phyloP scores from a whole-genome alignment of 2,797 vertebrate genomes.

The Macropodus opercularis region DNA sequence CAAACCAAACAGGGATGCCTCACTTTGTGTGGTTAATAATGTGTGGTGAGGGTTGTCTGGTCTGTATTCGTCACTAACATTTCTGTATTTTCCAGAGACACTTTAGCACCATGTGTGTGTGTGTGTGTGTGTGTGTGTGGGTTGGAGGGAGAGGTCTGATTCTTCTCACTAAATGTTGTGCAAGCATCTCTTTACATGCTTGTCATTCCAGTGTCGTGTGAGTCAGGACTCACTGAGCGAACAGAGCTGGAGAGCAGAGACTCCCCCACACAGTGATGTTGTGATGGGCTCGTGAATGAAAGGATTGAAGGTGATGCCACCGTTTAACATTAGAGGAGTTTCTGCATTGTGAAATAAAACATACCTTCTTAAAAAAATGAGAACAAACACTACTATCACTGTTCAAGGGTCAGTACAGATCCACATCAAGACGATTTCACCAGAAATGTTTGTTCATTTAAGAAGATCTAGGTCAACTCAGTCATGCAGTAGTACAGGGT shows the following conservation, averaged over 20 bases:
- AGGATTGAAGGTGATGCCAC: conserved; percentile 18
- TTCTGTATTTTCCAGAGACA: conserved; percentile 1
- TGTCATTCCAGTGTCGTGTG: conserved; percentile 63
- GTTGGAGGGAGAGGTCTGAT: conserved; percentile 36
- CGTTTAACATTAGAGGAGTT: conserved; percentile 22
- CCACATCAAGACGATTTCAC: no score
- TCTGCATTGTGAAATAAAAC: no score
- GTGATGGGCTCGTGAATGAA: conserved; percentile 20
- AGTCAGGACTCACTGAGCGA: conserved; percentile 48
- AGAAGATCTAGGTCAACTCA: no score
- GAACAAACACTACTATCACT: no score
- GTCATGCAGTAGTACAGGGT: no score
- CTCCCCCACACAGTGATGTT: conserved; percentile 53
- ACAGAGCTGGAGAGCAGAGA: conserved; percentile 39
- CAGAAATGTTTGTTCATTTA: no score
- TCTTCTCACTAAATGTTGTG: conserved; percentile 62
- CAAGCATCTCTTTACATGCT: conserved; percentile 56
- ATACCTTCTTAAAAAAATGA: no score
- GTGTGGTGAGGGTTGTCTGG: conserved; percentile 15
- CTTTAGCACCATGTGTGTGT: conserved; percentile 16
- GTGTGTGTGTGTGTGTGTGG: conserved; percentile 2
- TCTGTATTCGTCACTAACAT: conserved; percentile 23
- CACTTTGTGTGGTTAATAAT: conserved; percentile 18
- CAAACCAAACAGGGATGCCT: conserved; percentile 22
- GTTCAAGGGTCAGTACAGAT: no score